Percentiles rank a stretch among this genome's conserved stretches.
Evolutionary conservation across 2,113 vertebrate species (phyloP).

Genomic region (Ellobius talpinus): DNA sequence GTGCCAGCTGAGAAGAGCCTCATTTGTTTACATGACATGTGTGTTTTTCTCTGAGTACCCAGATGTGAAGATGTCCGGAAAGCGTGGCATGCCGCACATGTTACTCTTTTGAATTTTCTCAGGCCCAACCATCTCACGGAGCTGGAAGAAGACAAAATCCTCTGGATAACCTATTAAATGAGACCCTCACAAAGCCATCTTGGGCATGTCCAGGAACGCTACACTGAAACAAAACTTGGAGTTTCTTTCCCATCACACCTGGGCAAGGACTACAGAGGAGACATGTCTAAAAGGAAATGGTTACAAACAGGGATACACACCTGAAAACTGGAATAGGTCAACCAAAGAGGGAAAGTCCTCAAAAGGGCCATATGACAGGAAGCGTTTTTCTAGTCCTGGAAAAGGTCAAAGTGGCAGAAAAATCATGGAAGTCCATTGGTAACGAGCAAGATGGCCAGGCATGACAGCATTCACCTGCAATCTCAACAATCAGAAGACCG

Average conservation of each 20-base stretch:
- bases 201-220: not conserved
- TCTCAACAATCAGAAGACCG: not conserved
- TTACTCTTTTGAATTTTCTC: not conserved
- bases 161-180: not conserved
- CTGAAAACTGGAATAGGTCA: constrained; percentile 10
- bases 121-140: not conserved
- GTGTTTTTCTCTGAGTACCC: not conserved
- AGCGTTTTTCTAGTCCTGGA: not conserved
- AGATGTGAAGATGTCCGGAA: not conserved
- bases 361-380: not conserved
- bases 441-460: not conserved
- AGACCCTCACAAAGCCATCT: not conserved
- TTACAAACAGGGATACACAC: not conserved
- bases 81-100: not conserved
- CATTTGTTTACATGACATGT: not conserved
- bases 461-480: not conserved
- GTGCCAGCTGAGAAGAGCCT: not conserved
- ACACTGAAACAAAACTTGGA: not conserved
- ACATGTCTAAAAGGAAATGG: not conserved
- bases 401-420: not conserved
- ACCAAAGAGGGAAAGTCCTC: not conserved
- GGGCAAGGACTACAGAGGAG: not conserved
- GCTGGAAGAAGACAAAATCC: not conserved
- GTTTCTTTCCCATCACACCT: not conserved
- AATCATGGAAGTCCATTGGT: not conserved